These are phyloP conservation scores for Thera obeliscata DNA, from an alignment of 2,888 invertebrate species.

Conservation along the genomic window DNA sequence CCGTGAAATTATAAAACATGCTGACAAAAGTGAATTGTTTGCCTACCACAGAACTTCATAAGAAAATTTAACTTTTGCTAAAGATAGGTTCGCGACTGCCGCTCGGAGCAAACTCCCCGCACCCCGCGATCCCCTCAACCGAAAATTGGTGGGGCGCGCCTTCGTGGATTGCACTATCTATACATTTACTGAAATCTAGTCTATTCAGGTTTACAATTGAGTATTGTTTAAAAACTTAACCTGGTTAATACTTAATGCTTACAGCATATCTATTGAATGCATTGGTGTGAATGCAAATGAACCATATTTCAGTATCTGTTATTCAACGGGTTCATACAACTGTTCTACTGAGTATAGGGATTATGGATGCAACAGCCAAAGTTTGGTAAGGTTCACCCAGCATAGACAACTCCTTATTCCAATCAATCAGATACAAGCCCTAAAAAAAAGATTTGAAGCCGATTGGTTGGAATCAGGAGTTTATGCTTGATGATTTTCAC, in stretches of 20 bases:
- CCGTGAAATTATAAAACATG: not conserved
- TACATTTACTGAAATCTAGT: slow-evolving; percentile 27
- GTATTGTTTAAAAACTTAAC: slow-evolving; percentile 42
- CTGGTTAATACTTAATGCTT: slow-evolving; percentile 35
- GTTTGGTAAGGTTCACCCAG: too few relatives aligned
- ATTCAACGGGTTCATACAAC: slow-evolving; percentile 28
- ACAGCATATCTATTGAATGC: slow-evolving; percentile 30
- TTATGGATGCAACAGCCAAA: slow-evolving; percentile 33
- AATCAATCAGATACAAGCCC: too few relatives aligned
- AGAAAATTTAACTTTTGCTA: not conserved
- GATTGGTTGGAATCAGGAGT: too few relatives aligned
- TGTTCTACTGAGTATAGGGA: slow-evolving; percentile 39
- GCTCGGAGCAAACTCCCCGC: too few relatives aligned
- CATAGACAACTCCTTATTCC: too few relatives aligned
- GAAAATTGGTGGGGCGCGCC: too few relatives aligned
- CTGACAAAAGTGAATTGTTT: not conserved
- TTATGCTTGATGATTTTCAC: too few relatives aligned
- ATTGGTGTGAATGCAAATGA: slow-evolving; percentile 32
- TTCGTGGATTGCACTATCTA: too few relatives aligned
- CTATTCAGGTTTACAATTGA: slow-evolving; percentile 31
- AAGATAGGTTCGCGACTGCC: too few relatives aligned
- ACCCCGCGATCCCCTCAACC: too few relatives aligned
- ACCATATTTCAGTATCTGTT: slow-evolving; percentile 19
- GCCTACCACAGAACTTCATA: not conserved
- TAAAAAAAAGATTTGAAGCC: too few relatives aligned